Percentiles rank a stretch among this genome's conserved stretches.
Conservation (phyloP, 2,797 vertebrate genomes). For the Podargus strigoides region DNA sequence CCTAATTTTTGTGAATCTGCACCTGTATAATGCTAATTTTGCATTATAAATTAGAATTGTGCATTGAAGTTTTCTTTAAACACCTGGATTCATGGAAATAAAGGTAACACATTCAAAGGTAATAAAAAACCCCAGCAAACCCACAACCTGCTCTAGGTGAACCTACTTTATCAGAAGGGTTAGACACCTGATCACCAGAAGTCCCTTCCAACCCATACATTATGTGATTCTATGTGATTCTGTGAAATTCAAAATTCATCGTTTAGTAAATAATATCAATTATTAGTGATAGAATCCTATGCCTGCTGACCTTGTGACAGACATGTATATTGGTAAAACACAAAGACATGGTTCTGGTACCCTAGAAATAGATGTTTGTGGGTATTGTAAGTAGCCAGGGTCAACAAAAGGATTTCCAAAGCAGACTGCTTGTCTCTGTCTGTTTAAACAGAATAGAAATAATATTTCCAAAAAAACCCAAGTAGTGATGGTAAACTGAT, state of each 20-base stretch:
- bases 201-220: no score
- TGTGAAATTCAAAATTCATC: neutral
- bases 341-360: neutral
- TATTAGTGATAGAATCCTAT: neutral
- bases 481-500: neutral
- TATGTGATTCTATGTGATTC: no score
- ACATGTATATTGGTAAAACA: neutral
- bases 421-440: neutral
- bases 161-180: no score
- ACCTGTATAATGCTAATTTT: neutral
- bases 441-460: neutral
- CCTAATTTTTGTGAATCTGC: neutral
- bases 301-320: neutral
- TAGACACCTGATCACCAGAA: no score
- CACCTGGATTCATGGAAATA: neutral
- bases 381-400: neutral
- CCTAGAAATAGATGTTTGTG: neutral
- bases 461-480: neutral
- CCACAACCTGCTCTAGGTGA: no score
- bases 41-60: neutral
- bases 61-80: neutral
- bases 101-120: neutral
- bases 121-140: no score
- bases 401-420: slow-evolving; percentile 9
- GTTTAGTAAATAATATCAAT: neutral